phyloP scores from a whole-genome alignment of 2,888 invertebrate species.

The Euplagia quadripunctaria region DNA sequence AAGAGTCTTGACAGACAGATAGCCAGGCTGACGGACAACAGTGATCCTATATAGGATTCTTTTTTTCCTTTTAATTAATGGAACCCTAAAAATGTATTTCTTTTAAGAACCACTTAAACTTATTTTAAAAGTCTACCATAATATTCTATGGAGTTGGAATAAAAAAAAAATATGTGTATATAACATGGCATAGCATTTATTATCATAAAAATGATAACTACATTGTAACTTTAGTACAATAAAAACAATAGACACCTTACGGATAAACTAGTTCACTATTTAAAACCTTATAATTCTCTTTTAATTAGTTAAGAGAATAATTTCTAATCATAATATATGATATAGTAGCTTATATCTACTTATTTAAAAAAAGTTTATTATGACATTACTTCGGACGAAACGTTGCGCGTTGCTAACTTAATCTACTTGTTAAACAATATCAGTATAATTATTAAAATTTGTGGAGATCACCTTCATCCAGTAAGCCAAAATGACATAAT shows the following conservation, averaged over 20 bases:
- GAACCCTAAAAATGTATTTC: too few species aligned
- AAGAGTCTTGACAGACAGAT: too few species aligned
- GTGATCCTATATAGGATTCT: too few species aligned
- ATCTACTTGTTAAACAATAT: not conserved
- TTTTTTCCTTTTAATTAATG: too few species aligned
- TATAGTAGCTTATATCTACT: not conserved
- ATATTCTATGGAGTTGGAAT: conserved; percentile 14
- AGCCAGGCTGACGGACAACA: too few species aligned
- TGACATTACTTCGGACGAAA: conserved; percentile 80
- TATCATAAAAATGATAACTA: conserved; percentile 64
- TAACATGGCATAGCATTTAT: conserved; percentile 81
- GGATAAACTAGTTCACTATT: conserved; percentile 20
- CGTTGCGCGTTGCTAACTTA: conserved; percentile 17
- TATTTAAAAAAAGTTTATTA: conserved; percentile 62
- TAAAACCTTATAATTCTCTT: not conserved
- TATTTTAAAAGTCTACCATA: too few species aligned
- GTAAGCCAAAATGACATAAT: not conserved
- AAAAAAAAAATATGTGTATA: conserved; percentile 32
- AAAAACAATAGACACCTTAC: conserved; percentile 41
- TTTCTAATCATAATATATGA: not conserved
- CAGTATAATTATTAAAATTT: not conserved
- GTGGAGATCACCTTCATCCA: conserved; percentile 6
- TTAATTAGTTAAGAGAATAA: not conserved
- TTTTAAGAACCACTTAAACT: too few species aligned
- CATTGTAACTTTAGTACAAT: conserved; percentile 37